These are phyloP conservation scores for Vultur gryphus DNA, from an alignment of 2,797 vertebrate genomes.

Conservation along the genomic window DNA sequence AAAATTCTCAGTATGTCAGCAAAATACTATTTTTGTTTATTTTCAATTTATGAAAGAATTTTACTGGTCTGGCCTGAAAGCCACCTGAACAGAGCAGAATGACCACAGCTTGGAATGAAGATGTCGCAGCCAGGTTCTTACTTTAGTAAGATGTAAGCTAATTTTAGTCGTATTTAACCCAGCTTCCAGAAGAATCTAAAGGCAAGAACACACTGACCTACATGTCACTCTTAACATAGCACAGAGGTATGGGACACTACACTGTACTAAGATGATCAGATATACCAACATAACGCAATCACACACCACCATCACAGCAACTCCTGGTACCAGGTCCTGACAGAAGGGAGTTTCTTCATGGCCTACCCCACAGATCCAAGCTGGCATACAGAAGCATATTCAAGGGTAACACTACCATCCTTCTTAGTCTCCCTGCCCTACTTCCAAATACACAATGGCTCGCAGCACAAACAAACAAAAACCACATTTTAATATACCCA, in stretches of 20 bases:
- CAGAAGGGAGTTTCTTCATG: neutral
- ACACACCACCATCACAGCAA: neutral
- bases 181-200: neutral
- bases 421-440: neutral
- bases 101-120: neutral
- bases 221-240: neutral
- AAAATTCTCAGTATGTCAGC: neutral
- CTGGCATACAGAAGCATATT: neutral
- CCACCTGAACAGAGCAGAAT: neutral
- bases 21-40: neutral
- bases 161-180: neutral
- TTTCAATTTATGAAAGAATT: neutral
- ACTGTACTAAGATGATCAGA: neutral
- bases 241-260: neutral
- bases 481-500: neutral
- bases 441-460: neutral
- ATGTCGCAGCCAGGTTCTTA: neutral
- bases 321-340: neutral
- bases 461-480: neutral
- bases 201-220: neutral
- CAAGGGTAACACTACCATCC: neutral
- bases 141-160: neutral
- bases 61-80: neutral
- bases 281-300: neutral
- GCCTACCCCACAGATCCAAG: neutral